A percentile compares a stretch with the other conserved stretches of the same genome.
phyloP scores from a whole-genome alignment of 2,113 vertebrate species.

The sheep (Ovis aries) region ARS-UI_Ramb_v3.0 NC_056067.1:25089501-25090000 shows the following conservation, averaged over 20 bases:
- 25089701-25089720: neutral
- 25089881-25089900: neutral
- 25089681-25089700: neutral
- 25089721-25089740: neutral
- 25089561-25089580: neutral
- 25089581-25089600: neutral
- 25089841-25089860: neutral
- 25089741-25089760: neutral
- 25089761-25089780: neutral
- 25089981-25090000: neutral
- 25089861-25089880: neutral
- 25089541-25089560: neutral
- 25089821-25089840: neutral
- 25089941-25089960: fast-evolving
- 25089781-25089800: neutral
- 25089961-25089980: neutral
- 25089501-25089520: neutral
- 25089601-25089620: neutral
- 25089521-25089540: neutral
- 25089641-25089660: neutral
- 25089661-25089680: neutral
- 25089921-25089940: fast-evolving
- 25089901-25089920: fast-evolving
- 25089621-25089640: neutral
- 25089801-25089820: neutral